Conservation (phyloP, 2,888 invertebrate species). For the Abrostola tripartita region DNA sequence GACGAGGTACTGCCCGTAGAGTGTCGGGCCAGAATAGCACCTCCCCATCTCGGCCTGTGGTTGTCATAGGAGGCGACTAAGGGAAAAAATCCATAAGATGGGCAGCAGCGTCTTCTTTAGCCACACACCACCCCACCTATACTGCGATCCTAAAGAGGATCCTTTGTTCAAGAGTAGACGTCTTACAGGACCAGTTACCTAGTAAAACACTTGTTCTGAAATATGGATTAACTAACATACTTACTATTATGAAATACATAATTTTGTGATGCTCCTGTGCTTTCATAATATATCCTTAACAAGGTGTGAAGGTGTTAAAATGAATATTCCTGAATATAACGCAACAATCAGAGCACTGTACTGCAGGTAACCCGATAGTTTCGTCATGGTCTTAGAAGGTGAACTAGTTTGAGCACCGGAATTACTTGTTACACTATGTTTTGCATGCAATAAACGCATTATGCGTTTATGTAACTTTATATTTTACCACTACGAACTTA, state of each 20-base stretch:
- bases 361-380: constrained; percentile 56
- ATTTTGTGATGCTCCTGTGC: neutral
- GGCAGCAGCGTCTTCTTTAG: neutral
- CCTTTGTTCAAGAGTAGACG: neutral
- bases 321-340: constrained; percentile 7
- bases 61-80: too few species aligned
- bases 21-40: too few species aligned
- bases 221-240: neutral
- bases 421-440: constrained; percentile 35
- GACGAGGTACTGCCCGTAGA: too few species aligned
- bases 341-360: constrained; percentile 42
- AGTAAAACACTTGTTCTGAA: neutral
- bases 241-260: neutral
- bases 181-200: neutral
- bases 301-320: neutral
- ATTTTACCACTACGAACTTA: too few species aligned
- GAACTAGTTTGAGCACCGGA: constrained; percentile 58
- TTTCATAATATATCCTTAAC: neutral
- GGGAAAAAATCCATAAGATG: neutral
- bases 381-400: constrained; percentile 69
- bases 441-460: constrained; percentile 24
- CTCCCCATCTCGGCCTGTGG: too few species aligned
- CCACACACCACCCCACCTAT: too few species aligned
- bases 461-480: neutral
- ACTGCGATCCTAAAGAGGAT: too few species aligned